Conservation (phyloP, 2,113 vertebrate species). For the Spermophilus dauricus region DNA sequence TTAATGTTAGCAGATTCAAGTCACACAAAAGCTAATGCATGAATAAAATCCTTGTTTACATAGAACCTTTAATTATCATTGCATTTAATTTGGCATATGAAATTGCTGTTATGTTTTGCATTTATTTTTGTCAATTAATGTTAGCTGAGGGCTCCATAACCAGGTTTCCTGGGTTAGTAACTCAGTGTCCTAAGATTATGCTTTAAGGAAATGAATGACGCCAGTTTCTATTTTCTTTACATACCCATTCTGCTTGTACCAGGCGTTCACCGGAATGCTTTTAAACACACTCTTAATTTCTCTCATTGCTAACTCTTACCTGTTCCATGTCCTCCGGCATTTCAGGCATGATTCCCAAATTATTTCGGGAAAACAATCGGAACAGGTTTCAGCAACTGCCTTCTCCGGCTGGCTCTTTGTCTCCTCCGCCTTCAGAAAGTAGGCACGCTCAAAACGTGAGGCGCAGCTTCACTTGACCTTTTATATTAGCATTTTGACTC, state of each 20-base stretch:
- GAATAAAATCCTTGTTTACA: not conserved
- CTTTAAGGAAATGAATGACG: slow-evolving; percentile 30
- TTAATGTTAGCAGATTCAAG: slow-evolving; percentile 16
- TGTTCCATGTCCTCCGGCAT: slow-evolving; percentile 84
- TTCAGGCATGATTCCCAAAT: slow-evolving; percentile 81
- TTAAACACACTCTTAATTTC: slow-evolving; percentile 34
- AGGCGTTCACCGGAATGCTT: not conserved
- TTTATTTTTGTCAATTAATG: not conserved
- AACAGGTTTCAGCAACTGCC: not conserved
- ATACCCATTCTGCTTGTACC: not conserved
- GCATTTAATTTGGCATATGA: not conserved
- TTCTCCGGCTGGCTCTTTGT: slow-evolving; percentile 60
- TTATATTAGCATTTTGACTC: slow-evolving; percentile 81
- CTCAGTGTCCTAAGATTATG: not conserved
- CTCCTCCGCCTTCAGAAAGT: slow-evolving; percentile 58
- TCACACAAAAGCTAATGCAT: slow-evolving; percentile 25
- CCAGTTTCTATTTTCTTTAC: not conserved
- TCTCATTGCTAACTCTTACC: slow-evolving; percentile 84
- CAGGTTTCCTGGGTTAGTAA: not conserved
- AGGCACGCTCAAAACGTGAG: slow-evolving; percentile 49
- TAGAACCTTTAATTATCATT: not conserved
- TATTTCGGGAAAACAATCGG: not conserved
- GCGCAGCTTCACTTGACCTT: slow-evolving; percentile 79
- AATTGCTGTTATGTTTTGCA: not conserved
- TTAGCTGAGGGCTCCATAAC: not conserved